Conservation (phyloP, 2,113 vertebrate genomes). For the Morone saxatilis region DNA sequence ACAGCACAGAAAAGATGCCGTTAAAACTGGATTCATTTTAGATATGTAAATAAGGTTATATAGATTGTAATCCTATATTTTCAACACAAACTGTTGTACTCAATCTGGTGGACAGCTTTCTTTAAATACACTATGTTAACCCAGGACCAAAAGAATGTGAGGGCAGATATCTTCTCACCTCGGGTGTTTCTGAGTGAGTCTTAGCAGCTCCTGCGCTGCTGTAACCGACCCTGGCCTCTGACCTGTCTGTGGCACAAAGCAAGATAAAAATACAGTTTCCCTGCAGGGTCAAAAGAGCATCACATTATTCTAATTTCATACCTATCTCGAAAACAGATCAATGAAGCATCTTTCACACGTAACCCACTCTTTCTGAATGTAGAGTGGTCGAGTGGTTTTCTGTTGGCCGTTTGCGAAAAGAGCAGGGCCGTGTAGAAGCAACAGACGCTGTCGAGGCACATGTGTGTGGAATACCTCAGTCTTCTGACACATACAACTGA, state of each 20-base stretch:
- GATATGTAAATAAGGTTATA: neutral
- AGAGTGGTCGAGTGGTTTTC: neutral
- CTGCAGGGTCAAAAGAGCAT: neutral
- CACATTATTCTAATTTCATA: neutral
- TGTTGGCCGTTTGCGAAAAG: constrained; percentile 1
- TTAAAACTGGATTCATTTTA: neutral
- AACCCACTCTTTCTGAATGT: neutral
- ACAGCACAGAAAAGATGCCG: neutral
- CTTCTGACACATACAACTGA: constrained; percentile 12
- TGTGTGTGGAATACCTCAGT: neutral
- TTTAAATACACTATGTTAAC: neutral
- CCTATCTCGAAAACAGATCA: neutral
- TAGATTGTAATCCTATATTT: neutral
- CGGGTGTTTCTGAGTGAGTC: neutral
- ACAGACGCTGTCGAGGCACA: neutral
- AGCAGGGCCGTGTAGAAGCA: neutral
- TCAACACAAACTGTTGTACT: neutral
- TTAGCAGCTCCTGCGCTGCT: neutral
- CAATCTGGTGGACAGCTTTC: neutral
- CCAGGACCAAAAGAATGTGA: neutral
- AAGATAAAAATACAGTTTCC: constrained; percentile 6
- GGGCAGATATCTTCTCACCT: neutral
- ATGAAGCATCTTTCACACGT: neutral
- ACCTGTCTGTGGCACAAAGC: neutral
- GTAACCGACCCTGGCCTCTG: neutral